Evolutionary conservation across 2,888 invertebrate genomes (phyloP).

Genomic region (Leistus spinibarbis): DNA sequence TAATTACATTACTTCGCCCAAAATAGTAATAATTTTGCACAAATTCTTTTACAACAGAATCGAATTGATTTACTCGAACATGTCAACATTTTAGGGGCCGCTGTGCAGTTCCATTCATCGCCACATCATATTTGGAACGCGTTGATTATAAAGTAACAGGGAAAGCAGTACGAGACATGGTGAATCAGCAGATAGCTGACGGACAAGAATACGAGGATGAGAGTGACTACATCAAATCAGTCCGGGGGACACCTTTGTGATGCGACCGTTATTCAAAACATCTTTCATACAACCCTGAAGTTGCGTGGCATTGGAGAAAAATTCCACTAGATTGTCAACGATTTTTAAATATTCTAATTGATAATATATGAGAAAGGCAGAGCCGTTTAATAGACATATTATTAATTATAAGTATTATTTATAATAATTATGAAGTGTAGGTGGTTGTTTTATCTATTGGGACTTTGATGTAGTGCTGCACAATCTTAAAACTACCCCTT

Average conservation of each 20-base stretch:
- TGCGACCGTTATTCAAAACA: not conserved
- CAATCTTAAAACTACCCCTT: not conserved
- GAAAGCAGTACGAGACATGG: not conserved
- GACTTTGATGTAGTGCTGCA: not conserved
- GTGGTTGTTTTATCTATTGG: no score
- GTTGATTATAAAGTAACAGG: not conserved
- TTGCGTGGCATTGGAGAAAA: no score
- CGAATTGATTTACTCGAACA: not conserved
- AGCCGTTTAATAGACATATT: no score
- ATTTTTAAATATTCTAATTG: no score
- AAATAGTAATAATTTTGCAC: no score
- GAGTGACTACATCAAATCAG: conserved; percentile 10
- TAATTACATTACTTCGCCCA: no score
- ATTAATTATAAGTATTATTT: no score
- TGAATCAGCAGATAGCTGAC: not conserved
- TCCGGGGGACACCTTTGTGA: conserved; percentile 11
- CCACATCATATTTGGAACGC: not conserved
- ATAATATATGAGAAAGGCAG: no score
- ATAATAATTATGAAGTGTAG: not conserved
- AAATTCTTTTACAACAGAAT: no score
- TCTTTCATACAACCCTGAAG: not conserved
- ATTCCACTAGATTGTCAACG: no score
- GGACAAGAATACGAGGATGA: not conserved
- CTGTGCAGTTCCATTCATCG: not conserved
- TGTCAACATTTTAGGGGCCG: not conserved